These are phyloP conservation scores for Exephanes ischioxanthus DNA, from an alignment of 2,888 invertebrate species.

Conservation along the genomic window DNA sequence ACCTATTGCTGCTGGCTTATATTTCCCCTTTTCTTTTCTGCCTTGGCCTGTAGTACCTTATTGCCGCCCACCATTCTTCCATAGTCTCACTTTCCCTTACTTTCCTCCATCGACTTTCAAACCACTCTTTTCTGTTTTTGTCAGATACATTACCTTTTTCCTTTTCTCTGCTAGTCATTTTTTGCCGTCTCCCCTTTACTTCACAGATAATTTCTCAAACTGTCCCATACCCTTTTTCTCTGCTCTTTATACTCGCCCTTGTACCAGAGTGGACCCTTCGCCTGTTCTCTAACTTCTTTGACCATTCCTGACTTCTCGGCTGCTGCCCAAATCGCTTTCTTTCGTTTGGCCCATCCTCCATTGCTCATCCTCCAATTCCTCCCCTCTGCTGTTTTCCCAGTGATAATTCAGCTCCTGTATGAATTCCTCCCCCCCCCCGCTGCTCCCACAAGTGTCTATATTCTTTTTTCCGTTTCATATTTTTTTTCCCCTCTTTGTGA, in stretches of 20 bases:
- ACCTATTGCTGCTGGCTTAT: not conserved
- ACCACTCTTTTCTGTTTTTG: not conserved
- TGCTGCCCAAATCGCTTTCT: not conserved
- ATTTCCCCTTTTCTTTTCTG: not conserved
- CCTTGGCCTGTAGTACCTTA: not conserved
- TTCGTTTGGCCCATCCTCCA: not conserved
- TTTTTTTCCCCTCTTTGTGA: not conserved
- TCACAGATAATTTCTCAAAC: not conserved
- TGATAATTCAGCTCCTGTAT: not conserved
- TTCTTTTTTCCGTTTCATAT: not conserved
- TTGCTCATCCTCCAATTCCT: not conserved
- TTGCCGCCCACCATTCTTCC: constrained; percentile 15
- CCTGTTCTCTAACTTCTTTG: not conserved
- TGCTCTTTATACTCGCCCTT: constrained; percentile 15
- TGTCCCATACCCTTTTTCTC: not conserved
- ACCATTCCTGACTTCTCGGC: constrained; percentile 6
- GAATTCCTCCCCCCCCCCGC: not conserved
- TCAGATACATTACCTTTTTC: constrained; percentile 9
- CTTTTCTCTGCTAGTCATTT: not conserved
- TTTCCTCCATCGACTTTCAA: not conserved
- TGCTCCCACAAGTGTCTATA: not conserved
- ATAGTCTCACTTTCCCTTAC: not conserved
- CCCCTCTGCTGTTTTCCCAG: not conserved
- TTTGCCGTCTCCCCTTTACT: not conserved
- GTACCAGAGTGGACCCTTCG: not conserved